Evolutionary conservation across 2,113 vertebrate species (phyloP).

Genomic region (Corythoichthys haematopterus): DNA sequence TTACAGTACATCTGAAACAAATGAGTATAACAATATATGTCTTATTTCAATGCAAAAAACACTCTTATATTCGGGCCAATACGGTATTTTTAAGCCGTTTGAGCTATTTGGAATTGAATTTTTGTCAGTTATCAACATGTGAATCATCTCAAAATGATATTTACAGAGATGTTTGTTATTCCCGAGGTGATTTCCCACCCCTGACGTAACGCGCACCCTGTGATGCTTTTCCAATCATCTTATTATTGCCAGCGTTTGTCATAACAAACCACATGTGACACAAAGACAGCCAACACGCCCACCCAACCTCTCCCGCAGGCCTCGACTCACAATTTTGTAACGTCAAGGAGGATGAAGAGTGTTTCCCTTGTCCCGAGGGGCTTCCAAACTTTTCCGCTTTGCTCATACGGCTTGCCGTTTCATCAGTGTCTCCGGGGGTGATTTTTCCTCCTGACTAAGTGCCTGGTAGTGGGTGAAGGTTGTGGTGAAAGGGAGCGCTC

Average conservation of each 20-base stretch:
- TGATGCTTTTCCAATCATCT: conserved; percentile 9
- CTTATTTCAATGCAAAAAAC: too few species aligned
- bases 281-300: not conserved
- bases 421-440: conserved; percentile 62
- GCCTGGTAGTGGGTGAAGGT: conserved; percentile 61
- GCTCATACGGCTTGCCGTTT: conserved; percentile 53
- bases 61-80: too few species aligned
- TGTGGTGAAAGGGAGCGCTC: conserved; percentile 57
- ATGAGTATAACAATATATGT: too few species aligned
- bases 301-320: conserved; percentile 4
- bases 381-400: conserved; percentile 56
- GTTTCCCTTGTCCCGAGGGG: conserved; percentile 35
- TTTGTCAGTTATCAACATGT: not conserved
- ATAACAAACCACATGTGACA: not conserved
- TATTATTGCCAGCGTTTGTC: not conserved
- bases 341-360: conserved; percentile 59
- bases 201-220: not conserved
- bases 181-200: not conserved
- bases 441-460: conserved; percentile 63
- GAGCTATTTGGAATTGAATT: not conserved
- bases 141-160: not conserved
- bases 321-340: conserved; percentile 58
- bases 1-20: too few species aligned
- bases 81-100: not conserved
- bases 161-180: not conserved